Percentiles rank a stretch among this genome's conserved stretches.
Evolutionary conservation across 2,113 vertebrate species (phyloP).

Genomic region (Chaetops frenatus): DNA sequence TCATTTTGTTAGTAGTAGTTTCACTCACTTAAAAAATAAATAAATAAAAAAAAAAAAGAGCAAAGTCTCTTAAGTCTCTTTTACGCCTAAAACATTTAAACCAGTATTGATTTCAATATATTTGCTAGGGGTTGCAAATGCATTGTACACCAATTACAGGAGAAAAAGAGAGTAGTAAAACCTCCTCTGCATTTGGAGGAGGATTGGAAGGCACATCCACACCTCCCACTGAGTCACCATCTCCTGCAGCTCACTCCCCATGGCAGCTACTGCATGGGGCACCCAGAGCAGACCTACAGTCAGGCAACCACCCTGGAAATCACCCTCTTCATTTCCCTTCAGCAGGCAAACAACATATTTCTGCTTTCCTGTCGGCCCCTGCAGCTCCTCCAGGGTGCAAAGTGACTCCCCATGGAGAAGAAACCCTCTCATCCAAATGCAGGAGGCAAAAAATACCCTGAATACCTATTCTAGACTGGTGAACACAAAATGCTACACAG

Average conservation of each 20-base stretch:
- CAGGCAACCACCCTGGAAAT: fast-evolving
- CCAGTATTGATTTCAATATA: neutral
- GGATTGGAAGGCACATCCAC: neutral
- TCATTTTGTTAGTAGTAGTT: neutral
- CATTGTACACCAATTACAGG: neutral
- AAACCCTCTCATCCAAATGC: neutral
- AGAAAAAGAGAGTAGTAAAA: neutral
- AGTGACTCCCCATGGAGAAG: neutral
- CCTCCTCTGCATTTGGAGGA: neutral
- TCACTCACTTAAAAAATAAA: no score
- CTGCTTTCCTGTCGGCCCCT: neutral
- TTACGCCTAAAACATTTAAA: neutral
- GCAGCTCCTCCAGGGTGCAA: neutral
- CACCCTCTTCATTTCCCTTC: neutral
- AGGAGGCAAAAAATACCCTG: neutral
- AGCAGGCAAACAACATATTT: neutral
- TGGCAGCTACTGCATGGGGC: neutral
- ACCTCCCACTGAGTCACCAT: neutral
- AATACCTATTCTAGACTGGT: neutral
- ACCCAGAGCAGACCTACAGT: neutral
- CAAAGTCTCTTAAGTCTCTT: neutral
- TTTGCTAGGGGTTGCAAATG: neutral
- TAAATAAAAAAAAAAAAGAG: neutral
- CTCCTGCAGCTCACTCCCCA: neutral
- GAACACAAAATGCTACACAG: neutral